Evolutionary conservation across 2,797 vertebrate species (phyloP).

Genomic region (Typhlichthys eigenmanni): DNA sequence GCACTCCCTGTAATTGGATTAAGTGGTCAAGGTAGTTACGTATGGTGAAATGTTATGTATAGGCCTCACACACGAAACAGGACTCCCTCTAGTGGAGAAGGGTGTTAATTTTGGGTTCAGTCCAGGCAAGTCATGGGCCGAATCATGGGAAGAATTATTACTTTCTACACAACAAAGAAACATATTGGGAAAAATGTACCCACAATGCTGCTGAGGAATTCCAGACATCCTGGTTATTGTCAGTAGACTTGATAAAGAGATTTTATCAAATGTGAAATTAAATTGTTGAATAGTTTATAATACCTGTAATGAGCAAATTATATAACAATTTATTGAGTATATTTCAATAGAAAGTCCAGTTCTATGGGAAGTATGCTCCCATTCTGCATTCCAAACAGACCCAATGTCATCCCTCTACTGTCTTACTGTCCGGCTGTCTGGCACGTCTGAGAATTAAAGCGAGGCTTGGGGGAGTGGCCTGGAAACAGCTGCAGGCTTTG

Average conservation of each 20-base stretch:
- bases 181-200: slow-evolving; percentile 34
- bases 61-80: not conserved
- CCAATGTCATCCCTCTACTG: not conserved
- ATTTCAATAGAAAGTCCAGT: no score
- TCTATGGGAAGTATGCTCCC: no score
- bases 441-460: slow-evolving; percentile 33
- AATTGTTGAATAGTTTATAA: slow-evolving; percentile 6
- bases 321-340: no score
- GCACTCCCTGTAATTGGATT: not conserved
- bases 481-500: slow-evolving; percentile 49
- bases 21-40: not conserved
- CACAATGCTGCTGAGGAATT: slow-evolving; percentile 47
- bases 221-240: slow-evolving; percentile 28
- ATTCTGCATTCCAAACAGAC: slow-evolving; percentile 9
- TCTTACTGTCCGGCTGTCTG: slow-evolving; percentile 32
- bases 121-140: not conserved
- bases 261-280: slow-evolving; percentile 2
- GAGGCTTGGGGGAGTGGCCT: slow-evolving; percentile 25
- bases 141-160: not conserved
- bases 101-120: not conserved
- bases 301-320: no score
- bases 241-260: slow-evolving; percentile 6
- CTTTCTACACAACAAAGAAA: slow-evolving; percentile 3
- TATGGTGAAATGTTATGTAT: not conserved
- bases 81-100: slow-evolving; percentile 14